Percentiles rank a stretch among this genome's conserved stretches.
Conservation (phyloP, 1,140 invertebrate species). For the Danaus melanippus region DNA sequence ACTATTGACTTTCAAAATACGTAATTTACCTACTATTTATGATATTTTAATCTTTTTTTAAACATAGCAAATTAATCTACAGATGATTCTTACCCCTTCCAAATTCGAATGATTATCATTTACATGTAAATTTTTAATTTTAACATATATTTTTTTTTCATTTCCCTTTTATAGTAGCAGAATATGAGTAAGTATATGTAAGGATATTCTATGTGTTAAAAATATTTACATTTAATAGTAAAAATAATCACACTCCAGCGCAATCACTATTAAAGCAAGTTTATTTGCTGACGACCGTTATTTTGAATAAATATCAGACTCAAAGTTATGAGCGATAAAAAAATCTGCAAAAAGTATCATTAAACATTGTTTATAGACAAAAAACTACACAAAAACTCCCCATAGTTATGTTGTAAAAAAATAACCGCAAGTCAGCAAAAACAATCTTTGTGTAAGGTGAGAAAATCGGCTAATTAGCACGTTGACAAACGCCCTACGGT, state of each 20-base stretch:
- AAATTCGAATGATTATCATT: too few relatives aligned
- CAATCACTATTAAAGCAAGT: constrained; percentile 4
- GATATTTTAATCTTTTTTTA: too few relatives aligned
- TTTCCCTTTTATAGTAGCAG: too few relatives aligned
- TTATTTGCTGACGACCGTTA: constrained; percentile 4
- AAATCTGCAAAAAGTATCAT: constrained; percentile 8
- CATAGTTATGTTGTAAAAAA: constrained; percentile 25
- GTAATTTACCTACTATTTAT: too few relatives aligned
- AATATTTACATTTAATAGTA: too few relatives aligned
- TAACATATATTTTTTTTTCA: too few relatives aligned
- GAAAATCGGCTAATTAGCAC: constrained; percentile 67
- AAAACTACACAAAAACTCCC: constrained; percentile 25
- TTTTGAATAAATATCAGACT: constrained; percentile 5
- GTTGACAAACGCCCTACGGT: constrained; percentile 39
- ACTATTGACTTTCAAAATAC: too few relatives aligned
- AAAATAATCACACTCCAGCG: background rate
- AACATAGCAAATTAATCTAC: too few relatives aligned
- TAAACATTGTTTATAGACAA: constrained; percentile 1
- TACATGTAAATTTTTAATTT: too few relatives aligned
- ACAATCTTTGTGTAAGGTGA: constrained; percentile 56
- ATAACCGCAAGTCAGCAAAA: constrained; percentile 29
- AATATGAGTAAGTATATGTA: too few relatives aligned
- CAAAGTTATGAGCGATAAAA: constrained; percentile 4
- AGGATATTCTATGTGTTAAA: too few relatives aligned
- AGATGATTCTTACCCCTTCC: too few relatives aligned